Evolutionary conservation across 2,888 invertebrate species (phyloP).

Genomic region (Calliopum simillimum): DNA sequence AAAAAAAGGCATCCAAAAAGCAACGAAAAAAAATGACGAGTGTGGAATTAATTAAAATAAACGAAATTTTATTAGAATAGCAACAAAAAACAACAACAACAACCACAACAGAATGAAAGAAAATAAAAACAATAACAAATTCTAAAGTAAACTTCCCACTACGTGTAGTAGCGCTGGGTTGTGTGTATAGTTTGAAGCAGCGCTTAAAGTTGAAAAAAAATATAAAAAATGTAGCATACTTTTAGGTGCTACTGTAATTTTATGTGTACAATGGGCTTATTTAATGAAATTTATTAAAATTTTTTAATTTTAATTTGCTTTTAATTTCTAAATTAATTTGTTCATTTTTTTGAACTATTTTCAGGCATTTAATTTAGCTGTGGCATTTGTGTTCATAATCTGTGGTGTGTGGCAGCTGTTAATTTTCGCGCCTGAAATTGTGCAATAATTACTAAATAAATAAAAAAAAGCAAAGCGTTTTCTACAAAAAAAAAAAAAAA

Average conservation of each 20-base stretch:
- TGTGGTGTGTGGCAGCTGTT: not conserved
- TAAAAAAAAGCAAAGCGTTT: too few relatives aligned
- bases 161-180: not conserved
- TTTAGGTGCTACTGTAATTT: not conserved
- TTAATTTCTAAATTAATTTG: not conserved
- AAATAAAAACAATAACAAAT: conserved; percentile 4
- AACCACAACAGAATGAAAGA: not conserved
- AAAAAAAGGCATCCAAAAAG: too few relatives aligned
- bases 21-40: too few relatives aligned
- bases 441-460: not conserved
- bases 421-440: not conserved
- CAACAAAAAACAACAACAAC: not conserved
- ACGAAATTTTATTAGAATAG: too few relatives aligned
- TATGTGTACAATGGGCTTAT: not conserved
- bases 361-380: not conserved
- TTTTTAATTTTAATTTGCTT: not conserved
- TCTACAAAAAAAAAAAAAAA: too few relatives aligned
- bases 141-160: not conserved
- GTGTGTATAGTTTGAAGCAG: not conserved
- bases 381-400: too few relatives aligned
- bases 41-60: too few relatives aligned
- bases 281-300: not conserved
- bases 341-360: not conserved
- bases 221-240: not conserved
- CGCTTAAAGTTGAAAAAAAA: not conserved